Conservation (phyloP, 2,797 vertebrate genomes). For the Toxotes lorentzi region DNA sequence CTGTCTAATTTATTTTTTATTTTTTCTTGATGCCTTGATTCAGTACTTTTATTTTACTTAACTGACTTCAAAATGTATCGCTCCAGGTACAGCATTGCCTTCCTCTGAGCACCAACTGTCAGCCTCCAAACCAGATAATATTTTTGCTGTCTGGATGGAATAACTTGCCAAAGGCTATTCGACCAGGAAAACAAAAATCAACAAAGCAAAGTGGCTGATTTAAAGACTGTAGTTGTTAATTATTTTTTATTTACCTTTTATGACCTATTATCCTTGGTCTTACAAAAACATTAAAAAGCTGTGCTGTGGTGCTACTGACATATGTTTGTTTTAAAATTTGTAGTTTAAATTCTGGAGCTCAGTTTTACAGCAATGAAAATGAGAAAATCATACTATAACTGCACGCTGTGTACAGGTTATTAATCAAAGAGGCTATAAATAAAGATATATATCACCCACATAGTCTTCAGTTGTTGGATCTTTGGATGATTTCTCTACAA, state of each 20-base stretch:
- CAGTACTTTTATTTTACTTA: background rate
- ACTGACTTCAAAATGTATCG: no score
- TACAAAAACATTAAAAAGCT: no score
- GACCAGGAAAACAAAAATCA: constrained; percentile 3
- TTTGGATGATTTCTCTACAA: background rate
- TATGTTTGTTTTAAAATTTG: background rate
- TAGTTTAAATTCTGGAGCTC: background rate
- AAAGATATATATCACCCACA: background rate
- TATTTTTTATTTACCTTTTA: background rate
- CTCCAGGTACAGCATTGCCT: fast-evolving
- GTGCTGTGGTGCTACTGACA: no score
- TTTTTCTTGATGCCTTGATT: no score
- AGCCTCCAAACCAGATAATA: background rate
- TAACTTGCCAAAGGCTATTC: background rate
- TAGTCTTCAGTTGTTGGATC: background rate
- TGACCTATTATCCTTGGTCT: background rate
- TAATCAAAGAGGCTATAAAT: no score
- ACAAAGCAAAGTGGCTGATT: background rate
- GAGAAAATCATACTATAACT: no score
- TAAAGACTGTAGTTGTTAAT: background rate
- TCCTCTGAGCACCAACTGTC: constrained; percentile 11
- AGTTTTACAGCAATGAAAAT: no score
- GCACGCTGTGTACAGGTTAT: no score
- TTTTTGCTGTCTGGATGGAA: background rate
- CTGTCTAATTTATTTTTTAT: no score